A percentile compares a stretch with the other conserved stretches of the same genome.
phyloP scores from a whole-genome alignment of 1,140 invertebrate species.

The Drosophila seguyi region DNA sequence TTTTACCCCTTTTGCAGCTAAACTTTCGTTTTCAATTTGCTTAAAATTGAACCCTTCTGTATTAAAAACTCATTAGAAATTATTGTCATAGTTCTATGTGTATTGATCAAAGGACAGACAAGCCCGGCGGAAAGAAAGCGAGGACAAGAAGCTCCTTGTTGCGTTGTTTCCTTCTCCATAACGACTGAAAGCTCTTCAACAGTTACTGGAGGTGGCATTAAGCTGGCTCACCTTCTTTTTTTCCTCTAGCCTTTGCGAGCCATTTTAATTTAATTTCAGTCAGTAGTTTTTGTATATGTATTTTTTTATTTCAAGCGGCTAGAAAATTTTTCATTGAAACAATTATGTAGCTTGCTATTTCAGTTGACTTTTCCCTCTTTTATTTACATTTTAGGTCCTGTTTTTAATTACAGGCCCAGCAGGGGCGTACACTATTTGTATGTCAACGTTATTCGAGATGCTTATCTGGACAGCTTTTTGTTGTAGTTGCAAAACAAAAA shows the following conservation, averaged over 20 bases:
- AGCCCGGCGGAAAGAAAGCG: background rate
- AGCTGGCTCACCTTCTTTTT: background rate
- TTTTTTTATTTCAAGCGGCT: background rate
- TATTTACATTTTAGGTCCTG: background rate
- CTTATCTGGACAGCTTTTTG: background rate
- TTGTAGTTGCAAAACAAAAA: background rate
- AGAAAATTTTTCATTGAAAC: no score
- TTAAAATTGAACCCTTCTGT: background rate
- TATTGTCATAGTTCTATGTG: background rate
- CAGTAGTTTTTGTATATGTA: background rate
- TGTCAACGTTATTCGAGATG: slow-evolving; percentile 11
- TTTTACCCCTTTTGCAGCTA: no score
- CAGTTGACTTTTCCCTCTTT: background rate
- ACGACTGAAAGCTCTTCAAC: background rate
- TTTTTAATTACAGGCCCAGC: slow-evolving; percentile 18
- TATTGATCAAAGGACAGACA: background rate
- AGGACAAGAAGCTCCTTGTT: background rate
- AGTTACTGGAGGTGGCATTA: background rate
- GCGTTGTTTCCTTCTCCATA: background rate
- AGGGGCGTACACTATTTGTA: background rate
- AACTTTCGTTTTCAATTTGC: no score
- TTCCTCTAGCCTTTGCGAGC: background rate
- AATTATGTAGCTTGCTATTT: background rate
- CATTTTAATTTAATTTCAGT: background rate
- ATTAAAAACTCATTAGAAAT: background rate